These are phyloP conservation scores for Australoheros scitulus DNA, from an alignment of 2,113 vertebrate genomes.

Conservation along the genomic window DNA sequence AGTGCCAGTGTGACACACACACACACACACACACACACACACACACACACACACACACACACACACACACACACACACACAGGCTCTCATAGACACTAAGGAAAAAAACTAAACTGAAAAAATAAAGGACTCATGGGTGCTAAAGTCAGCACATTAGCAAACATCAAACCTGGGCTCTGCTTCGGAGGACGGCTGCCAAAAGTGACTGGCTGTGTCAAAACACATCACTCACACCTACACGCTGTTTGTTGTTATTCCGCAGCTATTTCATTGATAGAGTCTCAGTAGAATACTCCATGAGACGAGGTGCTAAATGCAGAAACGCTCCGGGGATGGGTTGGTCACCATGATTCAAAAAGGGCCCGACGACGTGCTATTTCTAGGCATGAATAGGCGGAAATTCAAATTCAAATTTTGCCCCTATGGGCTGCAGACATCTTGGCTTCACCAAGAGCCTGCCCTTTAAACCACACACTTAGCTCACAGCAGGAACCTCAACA, in stretches of 20 bases:
- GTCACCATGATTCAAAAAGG: rapidly evolving
- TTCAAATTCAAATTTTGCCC: constrained; percentile 1
- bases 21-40: constrained; percentile 3
- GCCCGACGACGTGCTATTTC: not conserved
- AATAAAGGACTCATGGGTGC: constrained; percentile 23
- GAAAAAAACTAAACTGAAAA: not conserved
- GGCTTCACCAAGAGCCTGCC: constrained; percentile 19
- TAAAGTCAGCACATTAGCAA: constrained; percentile 41
- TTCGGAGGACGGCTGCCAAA: constrained; percentile 50
- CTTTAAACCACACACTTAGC: constrained; percentile 40
- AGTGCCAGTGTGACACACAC: not conserved
- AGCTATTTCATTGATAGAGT: constrained; percentile 28
- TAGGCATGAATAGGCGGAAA: not conserved
- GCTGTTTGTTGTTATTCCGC: constrained; percentile 21
- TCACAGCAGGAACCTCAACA: constrained; percentile 15
- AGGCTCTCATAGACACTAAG: not conserved
- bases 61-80: not conserved
- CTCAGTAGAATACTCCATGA: not conserved
- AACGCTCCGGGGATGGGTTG: not conserved
- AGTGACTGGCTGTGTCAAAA: constrained; percentile 46
- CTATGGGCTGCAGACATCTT: constrained; percentile 7
- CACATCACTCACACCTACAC: constrained; percentile 38
- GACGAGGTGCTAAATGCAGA: not conserved
- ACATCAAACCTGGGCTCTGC: constrained; percentile 36
- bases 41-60: constrained; percentile 3